Evolutionary conservation across 2,888 invertebrate species (phyloP), one percentile per base, ranked within the genome.

Genomic region (Bursaphelenchus okinawaensis): DNA sequence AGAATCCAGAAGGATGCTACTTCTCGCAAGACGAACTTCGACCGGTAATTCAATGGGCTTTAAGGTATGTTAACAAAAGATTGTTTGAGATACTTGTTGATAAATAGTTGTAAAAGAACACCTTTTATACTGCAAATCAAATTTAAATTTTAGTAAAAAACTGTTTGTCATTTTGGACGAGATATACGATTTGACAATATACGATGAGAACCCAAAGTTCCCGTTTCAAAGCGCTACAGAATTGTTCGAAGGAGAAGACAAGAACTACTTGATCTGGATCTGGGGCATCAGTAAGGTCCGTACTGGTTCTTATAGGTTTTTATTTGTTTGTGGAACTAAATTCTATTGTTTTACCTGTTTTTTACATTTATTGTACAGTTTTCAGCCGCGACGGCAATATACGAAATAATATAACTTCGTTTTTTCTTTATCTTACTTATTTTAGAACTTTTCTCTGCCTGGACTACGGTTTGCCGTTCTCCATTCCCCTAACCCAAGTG

Each of bases 1-100:
- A 73, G 23, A 72, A 75, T 55, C 73, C 73, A 1, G 73, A 72
- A 51, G 73, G 68, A 16, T 64, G 70, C 19, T 75, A 72, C 59
- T 75, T 69, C 52, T 55, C 71, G 2, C 60, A 71, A 22, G 74
- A 75, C 7, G 74, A 72, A 26, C 40, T 72, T 29, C 59, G 65
- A 8, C 73, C 73, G 9, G 55, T 72, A n/a, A 55, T 75, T n/a
- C 52, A 64, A 28, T 71, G 71, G 71, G 71, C 71, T 1, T 31
- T 71, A 19, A 59, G 61, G 69, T 72, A 52, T 20, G 40, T n/a
- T n/a, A n/a, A n/a, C n/a, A n/a, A n/a, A n/a, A n/a, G n/a, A n/a
- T 8, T 23, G 24, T 58, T 60, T 22, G 1, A 9, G 23, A 56
- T 60, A 40, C 16, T 40, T 16, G 19, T 16, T 40, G 19, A 16